Evolutionary conservation across 2,797 vertebrate genomes (phyloP).

Genomic region (Spinus olivaceus): DNA sequence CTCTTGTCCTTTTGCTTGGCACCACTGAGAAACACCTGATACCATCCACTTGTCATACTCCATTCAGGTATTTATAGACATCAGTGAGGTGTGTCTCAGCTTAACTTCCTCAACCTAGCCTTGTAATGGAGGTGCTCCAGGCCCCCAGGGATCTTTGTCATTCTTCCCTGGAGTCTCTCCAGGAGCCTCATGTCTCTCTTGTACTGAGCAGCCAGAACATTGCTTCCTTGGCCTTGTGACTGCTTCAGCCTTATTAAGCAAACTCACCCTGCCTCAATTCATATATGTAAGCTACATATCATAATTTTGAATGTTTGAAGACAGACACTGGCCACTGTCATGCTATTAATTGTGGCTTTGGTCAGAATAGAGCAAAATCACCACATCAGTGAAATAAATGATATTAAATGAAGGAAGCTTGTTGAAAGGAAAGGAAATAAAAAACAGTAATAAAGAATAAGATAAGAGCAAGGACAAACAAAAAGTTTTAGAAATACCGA

Average conservation of each 20-base stretch:
- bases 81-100: not conserved
- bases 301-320: not conserved
- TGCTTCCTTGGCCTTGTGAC: not conserved
- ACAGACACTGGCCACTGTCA: not conserved
- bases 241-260: not conserved
- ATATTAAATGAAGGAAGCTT: not conserved
- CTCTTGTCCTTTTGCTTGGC: not conserved
- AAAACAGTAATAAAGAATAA: not conserved
- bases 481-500: not conserved
- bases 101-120: not conserved
- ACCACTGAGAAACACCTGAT: fast-evolving
- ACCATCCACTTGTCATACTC: not conserved
- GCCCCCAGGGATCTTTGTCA: too few relatives aligned
- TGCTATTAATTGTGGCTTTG: not conserved
- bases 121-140: not conserved
- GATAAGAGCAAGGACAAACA: not conserved
- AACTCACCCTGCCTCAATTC: not conserved
- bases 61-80: not conserved
- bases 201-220: not conserved
- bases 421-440: not conserved
- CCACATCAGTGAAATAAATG: not conserved
- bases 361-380: not conserved
- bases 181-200: not conserved
- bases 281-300: not conserved
- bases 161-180: not conserved